A percentile compares a stretch with the other conserved stretches of the same genome.
Conservation (phyloP, 2,797 vertebrate species). For the Notolepis coatsorum region DNA sequence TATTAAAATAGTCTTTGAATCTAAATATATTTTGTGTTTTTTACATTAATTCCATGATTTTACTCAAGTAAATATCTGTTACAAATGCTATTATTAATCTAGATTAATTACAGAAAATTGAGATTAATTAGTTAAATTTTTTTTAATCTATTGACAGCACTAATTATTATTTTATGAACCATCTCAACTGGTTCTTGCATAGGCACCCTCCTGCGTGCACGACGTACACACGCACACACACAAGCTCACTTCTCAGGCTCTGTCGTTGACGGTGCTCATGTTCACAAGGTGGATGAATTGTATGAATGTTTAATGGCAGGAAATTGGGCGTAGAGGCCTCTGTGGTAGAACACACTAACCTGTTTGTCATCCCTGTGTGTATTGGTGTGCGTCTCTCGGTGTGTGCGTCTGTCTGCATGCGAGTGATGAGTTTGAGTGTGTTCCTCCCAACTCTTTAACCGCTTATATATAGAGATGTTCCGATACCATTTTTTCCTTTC, state of each 20-base stretch:
- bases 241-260: neutral
- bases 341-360: slow-evolving; percentile 1
- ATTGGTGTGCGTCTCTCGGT: slow-evolving; percentile 9
- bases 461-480: neutral
- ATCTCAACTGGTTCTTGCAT: too few relatives aligned
- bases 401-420: slow-evolving; percentile 6
- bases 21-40: too few relatives aligned
- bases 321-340: slow-evolving; percentile 54
- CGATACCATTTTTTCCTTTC: too few relatives aligned
- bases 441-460: neutral
- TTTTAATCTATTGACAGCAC: too few relatives aligned
- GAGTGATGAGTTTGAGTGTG: slow-evolving; percentile 10
- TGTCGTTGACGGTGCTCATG: neutral
- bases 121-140: too few relatives aligned
- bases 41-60: too few relatives aligned
- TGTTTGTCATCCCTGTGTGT: slow-evolving; percentile 31
- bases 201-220: neutral
- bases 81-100: too few relatives aligned
- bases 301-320: slow-evolving; percentile 63
- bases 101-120: too few relatives aligned
- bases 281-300: slow-evolving; percentile 46
- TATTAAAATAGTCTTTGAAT: too few relatives aligned
- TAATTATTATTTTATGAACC: too few relatives aligned
- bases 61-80: too few relatives aligned
- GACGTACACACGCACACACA: neutral